Base-by-base conservation (phyloP, 2,797 vertebrate genomes). In the Acestrorhynchus altus region DNA sequence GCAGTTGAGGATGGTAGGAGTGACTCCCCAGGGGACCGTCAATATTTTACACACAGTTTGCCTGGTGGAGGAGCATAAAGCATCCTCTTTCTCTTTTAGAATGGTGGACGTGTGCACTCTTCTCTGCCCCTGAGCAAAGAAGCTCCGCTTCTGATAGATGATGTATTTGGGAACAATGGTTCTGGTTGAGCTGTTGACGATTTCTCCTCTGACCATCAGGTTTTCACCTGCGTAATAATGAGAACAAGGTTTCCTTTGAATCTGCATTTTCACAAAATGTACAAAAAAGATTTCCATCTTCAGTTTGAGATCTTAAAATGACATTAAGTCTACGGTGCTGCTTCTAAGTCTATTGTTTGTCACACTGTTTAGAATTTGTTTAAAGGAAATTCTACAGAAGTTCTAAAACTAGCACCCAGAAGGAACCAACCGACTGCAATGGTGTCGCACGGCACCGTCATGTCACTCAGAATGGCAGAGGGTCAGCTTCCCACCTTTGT, bases 141-240 rank as follows among this genome's bases (percentile, higher is more conserved):
- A 94, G 83, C 91, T 91, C 87, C 93, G 92, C 72, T 93, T 93
- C 87, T 93, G 92, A 88, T 93, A 93, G 87, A 94, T 88, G 83
- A 91, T 87, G 86, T 92, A 93, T 86, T 95, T 96, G 91, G 94
- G 94, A 88, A 93, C 92, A 71, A 95, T 93, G 88, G 93, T 76
- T 76, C 93, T 90, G 81, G 93, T 93, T 87, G 95, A 95, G 87
- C 90, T 94, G 51, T 96, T 96, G 81, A 94, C 90, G 86, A 96
- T 93, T 85, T 95, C 93, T 54, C 93, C 93, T 66, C 92, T 93
- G 81, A 96, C 93, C 83, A 92, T 92, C 88, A 95, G 90, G 76
- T 89, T 92, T 92, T 96, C 94, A 89, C 95, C 95, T 94, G 84
- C 59, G 60, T 42, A 20, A 4, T 24, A n/a, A 77, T 65, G 69